These are phyloP conservation scores for Numenius phaeopus DNA, from an alignment of 2,797 vertebrate species.

Conservation along the genomic window DNA sequence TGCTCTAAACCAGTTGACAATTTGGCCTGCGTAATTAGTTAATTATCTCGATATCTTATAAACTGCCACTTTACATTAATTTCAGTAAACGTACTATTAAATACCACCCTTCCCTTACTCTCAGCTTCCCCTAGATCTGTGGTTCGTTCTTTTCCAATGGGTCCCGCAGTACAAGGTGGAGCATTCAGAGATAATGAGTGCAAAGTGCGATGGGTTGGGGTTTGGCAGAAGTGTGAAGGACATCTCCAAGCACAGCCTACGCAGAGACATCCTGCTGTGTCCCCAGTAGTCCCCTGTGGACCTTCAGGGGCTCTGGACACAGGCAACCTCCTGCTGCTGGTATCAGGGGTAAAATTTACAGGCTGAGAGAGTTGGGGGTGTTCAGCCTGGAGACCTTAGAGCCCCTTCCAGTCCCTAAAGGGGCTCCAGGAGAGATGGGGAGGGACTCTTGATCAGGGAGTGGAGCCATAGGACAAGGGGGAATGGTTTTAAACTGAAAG, in stretches of 20 bases:
- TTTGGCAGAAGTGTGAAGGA: neutral
- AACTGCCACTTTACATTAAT: neutral
- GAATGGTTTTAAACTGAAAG: no score
- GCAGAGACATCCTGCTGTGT: neutral
- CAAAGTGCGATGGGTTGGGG: neutral
- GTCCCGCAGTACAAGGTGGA: neutral
- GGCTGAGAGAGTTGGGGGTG: no score
- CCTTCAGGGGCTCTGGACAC: fast-evolving
- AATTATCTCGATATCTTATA: neutral
- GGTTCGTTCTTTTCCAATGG: fast-evolving
- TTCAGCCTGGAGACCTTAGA: no score
- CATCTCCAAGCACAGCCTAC: neutral
- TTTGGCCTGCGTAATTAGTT: neutral
- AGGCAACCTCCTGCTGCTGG: neutral
- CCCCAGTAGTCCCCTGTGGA: neutral
- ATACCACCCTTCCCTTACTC: neutral
- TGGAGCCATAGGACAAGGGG: no score
- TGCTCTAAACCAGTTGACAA: neutral
- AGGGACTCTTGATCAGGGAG: no score
- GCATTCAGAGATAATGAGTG: neutral
- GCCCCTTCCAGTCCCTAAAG: no score
- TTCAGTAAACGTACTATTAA: neutral
- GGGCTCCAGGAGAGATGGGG: no score
- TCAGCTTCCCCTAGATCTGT: neutral
- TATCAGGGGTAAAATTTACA: neutral